A percentile compares a stretch with the other conserved stretches of the same genome.
Evolutionary conservation across 2,888 invertebrate species (phyloP).

Genomic region (Agrochola lychnidis): DNA sequence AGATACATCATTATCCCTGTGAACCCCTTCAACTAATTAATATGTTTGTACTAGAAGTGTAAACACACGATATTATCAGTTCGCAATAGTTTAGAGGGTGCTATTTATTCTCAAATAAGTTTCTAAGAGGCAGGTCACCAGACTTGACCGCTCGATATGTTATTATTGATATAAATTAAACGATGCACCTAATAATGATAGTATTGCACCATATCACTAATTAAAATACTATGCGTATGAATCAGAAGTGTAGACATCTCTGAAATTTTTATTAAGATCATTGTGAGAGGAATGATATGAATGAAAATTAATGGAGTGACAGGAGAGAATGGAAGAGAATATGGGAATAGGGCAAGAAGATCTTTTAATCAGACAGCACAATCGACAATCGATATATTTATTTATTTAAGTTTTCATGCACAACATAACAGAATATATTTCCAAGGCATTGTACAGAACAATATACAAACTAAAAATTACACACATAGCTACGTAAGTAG

Average conservation of each 20-base stretch:
- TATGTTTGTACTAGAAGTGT: not conserved
- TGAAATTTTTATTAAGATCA: not conserved
- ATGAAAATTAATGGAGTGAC: not conserved
- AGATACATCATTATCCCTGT: not conserved
- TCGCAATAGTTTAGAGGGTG: conserved; percentile 24
- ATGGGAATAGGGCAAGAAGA: not conserved
- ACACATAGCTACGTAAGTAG: too few relatives aligned
- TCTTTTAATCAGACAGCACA: too few relatives aligned
- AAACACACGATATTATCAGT: conserved; percentile 18
- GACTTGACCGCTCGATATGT: conserved; percentile 61
- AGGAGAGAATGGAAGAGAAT: not conserved
- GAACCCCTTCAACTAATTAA: not conserved
- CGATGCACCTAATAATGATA: conserved; percentile 59
- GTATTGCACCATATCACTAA: conserved; percentile 42
- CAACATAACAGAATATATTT: too few relatives aligned
- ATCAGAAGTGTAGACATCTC: conserved; percentile 42
- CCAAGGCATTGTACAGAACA: too few relatives aligned
- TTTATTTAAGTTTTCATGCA: too few relatives aligned
- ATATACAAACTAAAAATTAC: too few relatives aligned
- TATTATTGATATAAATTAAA: conserved; percentile 65
- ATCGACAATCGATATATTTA: not conserved
- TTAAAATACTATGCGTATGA: conserved; percentile 27
- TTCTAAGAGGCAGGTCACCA: conserved; percentile 58
- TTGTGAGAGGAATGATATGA: not conserved
- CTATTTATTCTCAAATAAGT: conserved; percentile 50